Percentiles rank a stretch among this genome's conserved stretches.
These are phyloP conservation scores for Xenopus laevis DNA, from an alignment of 2,113 vertebrate species.

Conservation along the genomic window DNA sequence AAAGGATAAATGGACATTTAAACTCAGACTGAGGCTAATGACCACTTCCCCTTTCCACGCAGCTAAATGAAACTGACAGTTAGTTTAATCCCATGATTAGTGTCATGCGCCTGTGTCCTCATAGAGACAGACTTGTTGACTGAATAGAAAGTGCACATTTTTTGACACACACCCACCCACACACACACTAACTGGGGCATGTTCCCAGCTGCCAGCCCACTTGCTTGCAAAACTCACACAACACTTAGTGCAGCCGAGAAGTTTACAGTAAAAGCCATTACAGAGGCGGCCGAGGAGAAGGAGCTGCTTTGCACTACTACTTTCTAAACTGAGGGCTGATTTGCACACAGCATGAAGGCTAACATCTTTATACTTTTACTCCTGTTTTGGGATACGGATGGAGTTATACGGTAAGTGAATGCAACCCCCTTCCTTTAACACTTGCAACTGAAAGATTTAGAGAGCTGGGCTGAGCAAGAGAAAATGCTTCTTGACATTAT, in stretches of 20 bases:
- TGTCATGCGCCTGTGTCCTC: constrained; percentile 1
- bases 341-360: constrained; percentile 1
- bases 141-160: constrained; percentile 11
- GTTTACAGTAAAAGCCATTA: constrained; percentile 1
- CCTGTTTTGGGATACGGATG: neutral
- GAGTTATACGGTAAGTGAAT: constrained; percentile 23
- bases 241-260: constrained; percentile 4
- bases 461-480: too few relatives aligned
- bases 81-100: constrained; percentile 23
- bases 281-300: constrained; percentile 3
- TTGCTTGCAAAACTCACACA: neutral
- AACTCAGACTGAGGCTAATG: neutral
- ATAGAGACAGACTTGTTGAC: constrained; percentile 4
- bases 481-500: too few relatives aligned
- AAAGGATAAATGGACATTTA: too few relatives aligned
- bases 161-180: neutral
- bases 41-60: constrained; percentile 11
- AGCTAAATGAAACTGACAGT: neutral
- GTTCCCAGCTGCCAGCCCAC: neutral
- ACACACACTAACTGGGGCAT: too few relatives aligned
- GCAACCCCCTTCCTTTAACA: too few relatives aligned
- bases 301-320: neutral
- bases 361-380: neutral
- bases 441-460: neutral
- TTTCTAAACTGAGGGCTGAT: too few relatives aligned